These are phyloP conservation scores for Lutjanus campechanus DNA, from an alignment of 2,797 vertebrate species.

Conservation along the genomic window DNA sequence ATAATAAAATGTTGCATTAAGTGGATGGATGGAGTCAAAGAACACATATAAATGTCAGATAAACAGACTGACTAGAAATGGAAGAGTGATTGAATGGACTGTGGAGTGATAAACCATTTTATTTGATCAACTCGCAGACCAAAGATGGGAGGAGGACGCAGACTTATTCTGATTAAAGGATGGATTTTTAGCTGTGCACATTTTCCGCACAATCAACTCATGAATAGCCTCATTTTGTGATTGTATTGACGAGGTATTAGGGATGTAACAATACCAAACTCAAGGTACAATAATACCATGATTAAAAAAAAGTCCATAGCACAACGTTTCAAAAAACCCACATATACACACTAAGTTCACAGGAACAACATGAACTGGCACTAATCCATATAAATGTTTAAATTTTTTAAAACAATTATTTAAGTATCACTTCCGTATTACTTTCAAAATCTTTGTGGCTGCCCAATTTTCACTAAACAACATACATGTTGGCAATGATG, in stretches of 20 bases:
- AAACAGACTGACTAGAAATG: constrained; percentile 66
- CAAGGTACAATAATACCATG: too few relatives aligned
- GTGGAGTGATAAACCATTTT: constrained; percentile 60
- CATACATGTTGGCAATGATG: too few relatives aligned
- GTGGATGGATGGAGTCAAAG: constrained; percentile 69
- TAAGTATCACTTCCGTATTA: too few relatives aligned
- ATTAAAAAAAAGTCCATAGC: too few relatives aligned
- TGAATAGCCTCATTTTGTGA: constrained; percentile 35
- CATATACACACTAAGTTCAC: too few relatives aligned
- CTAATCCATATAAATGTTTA: too few relatives aligned
- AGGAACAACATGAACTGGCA: too few relatives aligned
- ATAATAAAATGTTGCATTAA: constrained; percentile 74
- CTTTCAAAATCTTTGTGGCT: too few relatives aligned
- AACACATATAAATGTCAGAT: constrained; percentile 76
- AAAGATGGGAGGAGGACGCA: constrained; percentile 12
- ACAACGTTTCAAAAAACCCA: too few relatives aligned
- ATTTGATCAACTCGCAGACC: constrained; percentile 58
- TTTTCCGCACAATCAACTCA: constrained; percentile 45
- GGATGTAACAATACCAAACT: too few relatives aligned
- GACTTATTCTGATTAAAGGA: constrained; percentile 24
- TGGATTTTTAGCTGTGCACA: constrained; percentile 1
- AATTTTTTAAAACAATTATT: too few relatives aligned
- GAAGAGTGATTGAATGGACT: constrained; percentile 65
- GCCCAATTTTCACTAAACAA: too few relatives aligned
- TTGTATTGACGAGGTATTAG: neutral